Evolutionary conservation across 2,113 vertebrate genomes (phyloP).

Genomic region (Coptodon rendalli): DNA sequence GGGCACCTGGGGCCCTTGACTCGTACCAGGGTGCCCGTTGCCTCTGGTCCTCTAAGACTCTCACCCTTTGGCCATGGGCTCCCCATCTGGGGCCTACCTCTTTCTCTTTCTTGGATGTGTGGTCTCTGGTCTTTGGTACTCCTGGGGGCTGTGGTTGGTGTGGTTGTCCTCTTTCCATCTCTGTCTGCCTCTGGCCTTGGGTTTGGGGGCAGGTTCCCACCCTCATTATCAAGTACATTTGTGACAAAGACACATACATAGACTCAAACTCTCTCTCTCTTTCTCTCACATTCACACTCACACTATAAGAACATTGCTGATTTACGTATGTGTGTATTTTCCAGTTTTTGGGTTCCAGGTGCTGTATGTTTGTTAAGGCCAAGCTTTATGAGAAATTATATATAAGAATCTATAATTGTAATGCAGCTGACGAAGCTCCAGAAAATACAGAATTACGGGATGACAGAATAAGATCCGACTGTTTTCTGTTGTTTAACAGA

Average conservation of each 20-base stretch:
- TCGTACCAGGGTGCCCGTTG: rapidly evolving
- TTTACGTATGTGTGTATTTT: neutral
- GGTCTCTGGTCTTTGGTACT: neutral
- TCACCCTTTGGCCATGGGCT: neutral
- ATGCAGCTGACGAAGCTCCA: neutral
- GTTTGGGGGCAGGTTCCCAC: neutral
- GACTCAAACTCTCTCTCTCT: neutral
- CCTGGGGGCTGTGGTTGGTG: neutral
- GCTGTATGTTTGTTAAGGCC: rapidly evolving
- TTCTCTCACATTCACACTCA: neutral
- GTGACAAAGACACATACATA: neutral
- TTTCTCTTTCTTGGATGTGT: neutral
- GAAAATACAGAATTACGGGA: rapidly evolving
- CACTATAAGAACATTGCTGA: neutral
- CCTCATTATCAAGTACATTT: neutral
- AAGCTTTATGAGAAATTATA: neutral
- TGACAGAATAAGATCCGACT: rapidly evolving
- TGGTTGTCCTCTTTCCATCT: neutral
- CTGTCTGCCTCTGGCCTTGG: neutral
- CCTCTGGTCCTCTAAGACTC: rapidly evolving
- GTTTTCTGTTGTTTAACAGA: neutral
- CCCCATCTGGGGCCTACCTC: neutral
- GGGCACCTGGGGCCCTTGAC: neutral
- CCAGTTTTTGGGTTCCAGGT: neutral
- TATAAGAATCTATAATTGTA: neutral